Base-by-base conservation (phyloP, 2,797 vertebrate species). In the Cheirogaleus major region DNA sequence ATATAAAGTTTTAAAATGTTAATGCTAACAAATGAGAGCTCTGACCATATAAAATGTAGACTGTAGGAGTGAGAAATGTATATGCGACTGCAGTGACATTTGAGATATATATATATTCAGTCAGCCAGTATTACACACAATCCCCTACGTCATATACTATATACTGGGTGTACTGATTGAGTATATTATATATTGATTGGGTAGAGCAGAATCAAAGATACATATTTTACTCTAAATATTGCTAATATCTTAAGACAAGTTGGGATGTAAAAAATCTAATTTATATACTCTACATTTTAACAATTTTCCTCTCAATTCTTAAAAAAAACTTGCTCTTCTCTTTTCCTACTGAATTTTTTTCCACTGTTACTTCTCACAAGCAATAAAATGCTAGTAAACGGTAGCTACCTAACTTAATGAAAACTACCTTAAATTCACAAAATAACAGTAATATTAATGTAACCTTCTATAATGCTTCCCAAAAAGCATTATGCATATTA, bases 311-410 rank as follows among this genome's bases (percentile, higher is more conserved):
- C 27, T 73, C n/a, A 95, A 32, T 52, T 91, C 48, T 89, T 91
- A 73, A 69, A 92, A 80, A 89, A 63, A 73, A 15, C 15, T 61
- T n/a, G 57, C 9, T 89, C 50, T 88, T 57, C 76, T 89, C n/a
- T 86, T 87, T 82, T 85, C 25, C 30, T 96, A 78, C 10, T 91
- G 9, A 75, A 23, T 41, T 55, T 90, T 59, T 84, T 79, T 7
- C 57, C 84, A 65, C 48, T 75, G 81, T 35, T 7, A 41, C 43
- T 61, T 92, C 35, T 84, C 61, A 88, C 0, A 92, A 89, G 25
- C 17, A 95, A 92, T 30, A 95, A 95, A 95, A 91, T 72, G 38
- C 25, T 57, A 91, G 48, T 43, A 91, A 96, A 89, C 23, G 89
- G 13, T 45, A 94, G 55, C 55, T 63, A 78, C 48, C 35, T 48